Base-by-base conservation (phyloP, 2,797 vertebrate species). In the Premnoplex brunnescens region DNA sequence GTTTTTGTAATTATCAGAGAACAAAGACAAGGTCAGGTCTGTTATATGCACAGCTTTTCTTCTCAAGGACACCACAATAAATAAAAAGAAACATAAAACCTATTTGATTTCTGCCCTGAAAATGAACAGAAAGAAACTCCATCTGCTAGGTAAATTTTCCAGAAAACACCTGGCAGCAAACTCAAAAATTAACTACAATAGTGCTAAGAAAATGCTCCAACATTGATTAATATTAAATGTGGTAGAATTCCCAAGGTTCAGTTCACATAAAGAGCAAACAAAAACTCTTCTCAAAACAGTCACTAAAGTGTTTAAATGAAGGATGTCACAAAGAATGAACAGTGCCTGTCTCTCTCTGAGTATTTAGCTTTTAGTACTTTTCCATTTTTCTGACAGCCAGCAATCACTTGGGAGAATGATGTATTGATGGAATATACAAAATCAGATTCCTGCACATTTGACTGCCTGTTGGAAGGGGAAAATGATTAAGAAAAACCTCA, bases 401-500 rank as follows among this genome's bases (percentile, higher is more conserved):
- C 18, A 92, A 59, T 48, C 77, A 76, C 56, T 73, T 68, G 69
- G 85, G 79, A 94, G 69, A 93, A 56, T 0, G 6, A 66, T 26
- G 36, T 68, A 89, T 87, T 94, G 93, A 92, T 44, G 72, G 89
- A 93, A 95, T 52, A 34, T 9, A 89, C 51, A 88, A 85, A 94
- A 90, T 8, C 84, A 88, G 76, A 49, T 58, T 78, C 34, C 60
- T 59, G 28, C 0, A 1, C 39, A 71, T 95, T 44, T 93, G 58
- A 85, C 82, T 94, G 89, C 62, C 34, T 94, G 79, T 89, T 49
- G 18, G 66, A 94, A 96, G 59, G 88, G 20, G 44, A 84, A 95
- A 85, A 71, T 55, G 4, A 97, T 91, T 84, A 89, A 93, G 83
- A 90, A 95, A 68, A 84, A 72, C 59, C 84, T 94, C 84, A 60